Percentiles rank a stretch among this genome's conserved stretches.
phyloP scores from a whole-genome alignment of 2,888 invertebrate species.

The Hedya salicella region DNA sequence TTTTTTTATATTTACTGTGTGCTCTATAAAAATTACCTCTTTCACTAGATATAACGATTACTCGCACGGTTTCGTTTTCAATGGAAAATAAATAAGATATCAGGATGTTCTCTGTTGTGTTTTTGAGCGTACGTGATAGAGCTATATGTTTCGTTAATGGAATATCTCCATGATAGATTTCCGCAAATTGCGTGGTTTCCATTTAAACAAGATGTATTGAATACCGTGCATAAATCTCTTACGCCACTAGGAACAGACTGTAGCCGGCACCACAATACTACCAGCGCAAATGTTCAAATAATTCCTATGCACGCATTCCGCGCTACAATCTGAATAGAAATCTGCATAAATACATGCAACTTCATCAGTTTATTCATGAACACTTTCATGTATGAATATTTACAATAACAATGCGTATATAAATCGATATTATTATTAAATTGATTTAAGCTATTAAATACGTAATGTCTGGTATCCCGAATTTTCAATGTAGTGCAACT shows the following conservation, averaged over 20 bases:
- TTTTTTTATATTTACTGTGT: slow-evolving; percentile 73
- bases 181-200: slow-evolving; percentile 40
- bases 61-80: slow-evolving; percentile 27
- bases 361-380: slow-evolving; percentile 7
- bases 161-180: slow-evolving; percentile 50
- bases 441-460: neutral
- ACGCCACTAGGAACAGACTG: slow-evolving; percentile 55
- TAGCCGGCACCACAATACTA: slow-evolving; percentile 61
- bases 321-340: slow-evolving; percentile 27
- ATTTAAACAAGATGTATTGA: slow-evolving; percentile 64
- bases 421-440: neutral
- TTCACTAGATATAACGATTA: slow-evolving; percentile 33
- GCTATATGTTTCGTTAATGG: slow-evolving; percentile 47
- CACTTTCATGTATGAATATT: neutral
- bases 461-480: too few relatives aligned
- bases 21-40: slow-evolving; percentile 56
- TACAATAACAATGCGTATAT: neutral
- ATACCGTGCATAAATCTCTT: slow-evolving; percentile 65
- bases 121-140: slow-evolving; percentile 23
- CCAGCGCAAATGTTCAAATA: slow-evolving; percentile 64
- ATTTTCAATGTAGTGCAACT: neutral
- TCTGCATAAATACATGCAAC: slow-evolving; percentile 23
- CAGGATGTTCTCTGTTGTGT: slow-evolving; percentile 15
- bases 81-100: slow-evolving; percentile 20
- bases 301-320: slow-evolving; percentile 61